Evolutionary conservation across 2,113 vertebrate genomes (phyloP).

Genomic region (Trochalopteron elliotii): DNA sequence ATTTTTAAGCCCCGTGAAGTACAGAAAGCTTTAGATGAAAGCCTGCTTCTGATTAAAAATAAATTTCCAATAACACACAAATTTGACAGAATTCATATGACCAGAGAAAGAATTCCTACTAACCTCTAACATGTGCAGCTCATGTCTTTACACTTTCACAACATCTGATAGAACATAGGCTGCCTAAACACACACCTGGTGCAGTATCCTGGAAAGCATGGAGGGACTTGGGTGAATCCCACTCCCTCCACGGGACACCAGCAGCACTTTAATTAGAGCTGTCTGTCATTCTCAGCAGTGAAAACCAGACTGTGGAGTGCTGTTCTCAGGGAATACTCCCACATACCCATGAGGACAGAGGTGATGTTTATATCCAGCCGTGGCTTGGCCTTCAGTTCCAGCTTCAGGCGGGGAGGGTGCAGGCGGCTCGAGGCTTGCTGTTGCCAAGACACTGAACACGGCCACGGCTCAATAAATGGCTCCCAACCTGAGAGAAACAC

Average conservation of each 20-base stretch:
- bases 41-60: conserved; percentile 14
- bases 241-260: not conserved
- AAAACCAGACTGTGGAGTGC: not conserved
- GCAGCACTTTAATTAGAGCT: not conserved
- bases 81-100: not conserved
- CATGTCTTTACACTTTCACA: not conserved
- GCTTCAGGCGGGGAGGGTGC: conserved; percentile 89
- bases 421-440: conserved; percentile 88
- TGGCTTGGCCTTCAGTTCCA: conserved; percentile 85
- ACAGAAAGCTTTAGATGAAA: not conserved
- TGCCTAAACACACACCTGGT: not conserved
- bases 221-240: not conserved
- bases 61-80: not conserved
- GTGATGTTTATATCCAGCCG: conserved; percentile 94
- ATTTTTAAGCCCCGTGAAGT: not conserved
- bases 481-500: conserved; percentile 87
- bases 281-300: not conserved
- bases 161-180: not conserved
- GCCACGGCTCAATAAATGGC: conserved; percentile 94
- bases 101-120: not conserved
- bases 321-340: not conserved
- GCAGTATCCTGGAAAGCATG: accelerated
- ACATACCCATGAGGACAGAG: conserved; percentile 88
- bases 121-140: not conserved
- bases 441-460: conserved; percentile 89